Evolutionary conservation across 2,797 vertebrate species (phyloP).

Genomic region (Strix occidentalis): DNA sequence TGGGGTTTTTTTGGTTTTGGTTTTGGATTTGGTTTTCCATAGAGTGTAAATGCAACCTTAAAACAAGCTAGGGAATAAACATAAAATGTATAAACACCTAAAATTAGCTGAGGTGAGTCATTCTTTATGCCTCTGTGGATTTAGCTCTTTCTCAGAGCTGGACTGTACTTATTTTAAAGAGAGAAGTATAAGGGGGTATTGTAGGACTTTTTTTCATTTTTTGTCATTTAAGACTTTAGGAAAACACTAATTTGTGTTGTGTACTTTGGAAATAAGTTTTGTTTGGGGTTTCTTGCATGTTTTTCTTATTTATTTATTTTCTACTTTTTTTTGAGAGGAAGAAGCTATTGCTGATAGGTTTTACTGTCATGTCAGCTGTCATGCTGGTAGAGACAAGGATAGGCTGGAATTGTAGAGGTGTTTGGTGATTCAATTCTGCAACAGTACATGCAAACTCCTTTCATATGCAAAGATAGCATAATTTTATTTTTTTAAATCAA

Average conservation of each 20-base stretch:
- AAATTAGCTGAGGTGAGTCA: background rate
- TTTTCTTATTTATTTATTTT: background rate
- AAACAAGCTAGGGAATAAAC: background rate
- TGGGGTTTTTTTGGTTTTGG: accelerated
- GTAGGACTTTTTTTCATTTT: background rate
- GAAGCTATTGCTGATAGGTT: accelerated
- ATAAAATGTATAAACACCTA: background rate
- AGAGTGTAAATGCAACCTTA: background rate
- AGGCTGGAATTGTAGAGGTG: background rate
- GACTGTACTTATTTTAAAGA: background rate
- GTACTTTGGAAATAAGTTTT: background rate
- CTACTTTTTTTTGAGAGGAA: background rate
- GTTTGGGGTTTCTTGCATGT: accelerated
- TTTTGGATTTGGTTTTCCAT: background rate
- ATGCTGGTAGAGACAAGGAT: background rate
- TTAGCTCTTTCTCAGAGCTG: background rate
- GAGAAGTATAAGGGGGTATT: accelerated
- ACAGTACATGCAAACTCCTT: accelerated
- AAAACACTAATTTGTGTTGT: background rate
- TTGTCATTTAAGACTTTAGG: background rate
- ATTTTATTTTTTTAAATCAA: background rate
- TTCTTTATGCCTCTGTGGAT: background rate
- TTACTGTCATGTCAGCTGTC: background rate
- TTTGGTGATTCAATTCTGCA: background rate
- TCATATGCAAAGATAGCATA: accelerated